These are phyloP conservation scores for Prunella strophiata DNA, from an alignment of 2,797 vertebrate genomes.

Conservation along the genomic window DNA sequence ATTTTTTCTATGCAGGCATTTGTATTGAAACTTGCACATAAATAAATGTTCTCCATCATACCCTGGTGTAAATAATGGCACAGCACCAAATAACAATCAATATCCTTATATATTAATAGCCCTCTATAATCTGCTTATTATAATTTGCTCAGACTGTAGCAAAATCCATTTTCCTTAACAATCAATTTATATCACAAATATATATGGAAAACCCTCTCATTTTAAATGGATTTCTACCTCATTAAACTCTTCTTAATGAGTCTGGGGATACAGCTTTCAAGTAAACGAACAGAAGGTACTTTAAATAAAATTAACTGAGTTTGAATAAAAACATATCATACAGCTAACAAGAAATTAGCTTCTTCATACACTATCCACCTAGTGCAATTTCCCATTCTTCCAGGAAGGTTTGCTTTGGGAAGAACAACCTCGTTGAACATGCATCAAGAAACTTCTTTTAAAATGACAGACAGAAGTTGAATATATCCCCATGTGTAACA, in stretches of 20 bases:
- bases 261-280: slow-evolving; percentile 14
- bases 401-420: not conserved
- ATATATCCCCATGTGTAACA: not conserved
- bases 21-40: not conserved
- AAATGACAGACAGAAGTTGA: not conserved
- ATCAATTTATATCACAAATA: not conserved
- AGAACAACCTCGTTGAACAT: not conserved
- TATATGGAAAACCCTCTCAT: not conserved
- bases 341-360: not conserved
- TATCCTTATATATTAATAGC: not conserved
- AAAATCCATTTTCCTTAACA: not conserved
- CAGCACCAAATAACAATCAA: not conserved
- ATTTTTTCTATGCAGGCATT: not conserved
- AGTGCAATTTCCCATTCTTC: not conserved
- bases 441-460: not conserved
- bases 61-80: not conserved
- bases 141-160: not conserved
- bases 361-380: not conserved
- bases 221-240: slow-evolving; percentile 17
- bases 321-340: slow-evolving; percentile 23
- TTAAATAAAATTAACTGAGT: slow-evolving; percentile 26
- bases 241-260: slow-evolving; percentile 31
- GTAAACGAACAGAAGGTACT: slow-evolving; percentile 24
- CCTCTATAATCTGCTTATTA: not conserved
- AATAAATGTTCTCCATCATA: not conserved